A percentile compares a stretch with the other conserved stretches of the same genome.
Conservation (phyloP, 2,797 vertebrate genomes). For the Halcyon badia region DNA sequence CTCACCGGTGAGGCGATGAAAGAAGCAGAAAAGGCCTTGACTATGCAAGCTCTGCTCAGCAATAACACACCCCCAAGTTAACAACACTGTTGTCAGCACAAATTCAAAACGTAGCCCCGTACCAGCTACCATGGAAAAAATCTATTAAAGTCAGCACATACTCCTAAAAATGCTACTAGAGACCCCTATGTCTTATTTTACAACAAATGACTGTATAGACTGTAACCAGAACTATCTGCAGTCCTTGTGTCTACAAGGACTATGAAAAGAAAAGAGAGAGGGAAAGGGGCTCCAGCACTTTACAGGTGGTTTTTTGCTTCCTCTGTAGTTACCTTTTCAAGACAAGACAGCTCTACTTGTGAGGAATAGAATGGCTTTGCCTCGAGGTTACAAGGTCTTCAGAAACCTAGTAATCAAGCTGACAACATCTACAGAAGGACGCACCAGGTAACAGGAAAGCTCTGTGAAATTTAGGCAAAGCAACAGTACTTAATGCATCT, state of each 20-base stretch:
- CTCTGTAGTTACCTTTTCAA: not conserved
- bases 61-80: too few relatives aligned
- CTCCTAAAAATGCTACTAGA: not conserved
- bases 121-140: not conserved
- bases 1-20: too few relatives aligned
- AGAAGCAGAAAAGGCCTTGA: too few relatives aligned
- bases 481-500: not conserved
- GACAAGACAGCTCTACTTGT: not conserved
- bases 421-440: not conserved
- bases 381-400: not conserved
- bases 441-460: not conserved
- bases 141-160: not conserved
- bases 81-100: not conserved
- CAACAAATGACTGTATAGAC: not conserved
- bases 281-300: not conserved
- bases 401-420: not conserved
- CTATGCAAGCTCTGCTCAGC: too few relatives aligned
- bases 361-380: not conserved
- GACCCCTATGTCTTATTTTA: not conserved
- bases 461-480: constrained; percentile 4
- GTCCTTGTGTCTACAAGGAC: not conserved
- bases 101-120: not conserved
- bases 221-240: not conserved
- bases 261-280: not conserved
- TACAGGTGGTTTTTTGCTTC: not conserved